phyloP scores from a whole-genome alignment of 2,113 vertebrate genomes.

The Hemiprocne comata region DNA sequence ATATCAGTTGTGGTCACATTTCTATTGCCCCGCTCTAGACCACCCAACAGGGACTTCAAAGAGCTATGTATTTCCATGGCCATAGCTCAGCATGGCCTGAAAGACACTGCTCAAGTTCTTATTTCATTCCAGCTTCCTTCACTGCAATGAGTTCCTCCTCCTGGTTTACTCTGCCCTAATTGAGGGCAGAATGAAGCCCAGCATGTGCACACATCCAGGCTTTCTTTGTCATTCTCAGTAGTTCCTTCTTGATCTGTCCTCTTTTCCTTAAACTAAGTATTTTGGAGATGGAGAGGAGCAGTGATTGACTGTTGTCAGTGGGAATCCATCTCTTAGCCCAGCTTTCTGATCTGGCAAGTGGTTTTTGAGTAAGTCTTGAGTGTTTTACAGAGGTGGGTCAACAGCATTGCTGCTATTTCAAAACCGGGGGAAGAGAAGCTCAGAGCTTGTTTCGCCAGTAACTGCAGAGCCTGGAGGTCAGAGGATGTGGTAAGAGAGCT shows the following conservation, averaged over 20 bases:
- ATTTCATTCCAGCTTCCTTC: neutral
- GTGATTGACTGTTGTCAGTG: neutral
- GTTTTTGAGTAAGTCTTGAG: neutral
- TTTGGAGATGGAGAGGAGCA: neutral
- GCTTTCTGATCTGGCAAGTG: neutral
- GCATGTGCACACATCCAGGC: too few relatives aligned
- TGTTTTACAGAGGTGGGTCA: neutral
- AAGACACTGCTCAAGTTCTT: accelerated
- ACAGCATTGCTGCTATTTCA: neutral
- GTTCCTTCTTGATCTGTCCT: neutral
- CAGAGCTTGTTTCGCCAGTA: neutral
- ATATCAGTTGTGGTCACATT: neutral
- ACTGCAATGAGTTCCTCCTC: neutral
- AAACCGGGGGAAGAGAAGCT: conserved; percentile 17
- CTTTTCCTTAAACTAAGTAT: neutral
- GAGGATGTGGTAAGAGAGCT: neutral
- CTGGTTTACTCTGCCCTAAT: neutral
- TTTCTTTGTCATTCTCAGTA: neutral
- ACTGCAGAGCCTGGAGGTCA: neutral
- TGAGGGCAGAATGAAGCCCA: neutral
- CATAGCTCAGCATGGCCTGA: neutral
- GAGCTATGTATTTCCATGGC: neutral
- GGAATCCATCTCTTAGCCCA: neutral
- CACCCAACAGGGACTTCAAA: neutral
- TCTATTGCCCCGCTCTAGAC: neutral